Percentiles rank a stretch among this genome's conserved stretches.
Conservation (phyloP, 2,888 invertebrate species). For the Luperina nickerlii region DNA sequence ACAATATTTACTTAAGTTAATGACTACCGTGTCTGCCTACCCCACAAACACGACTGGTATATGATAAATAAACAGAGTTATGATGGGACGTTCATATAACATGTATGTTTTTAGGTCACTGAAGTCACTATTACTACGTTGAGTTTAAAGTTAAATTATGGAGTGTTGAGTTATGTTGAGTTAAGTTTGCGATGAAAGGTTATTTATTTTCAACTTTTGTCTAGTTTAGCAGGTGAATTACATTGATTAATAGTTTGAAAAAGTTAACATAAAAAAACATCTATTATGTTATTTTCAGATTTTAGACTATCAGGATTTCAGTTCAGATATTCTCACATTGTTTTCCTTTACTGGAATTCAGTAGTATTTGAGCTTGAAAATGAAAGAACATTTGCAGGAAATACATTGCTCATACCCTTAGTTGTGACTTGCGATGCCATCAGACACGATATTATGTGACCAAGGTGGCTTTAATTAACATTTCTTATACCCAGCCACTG, state of each 20-base stretch:
- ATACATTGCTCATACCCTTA: neutral
- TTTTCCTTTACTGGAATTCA: neutral
- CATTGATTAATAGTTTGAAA: neutral
- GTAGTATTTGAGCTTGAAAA: neutral
- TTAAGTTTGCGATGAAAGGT: neutral
- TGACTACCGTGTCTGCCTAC: slow-evolving; percentile 27
- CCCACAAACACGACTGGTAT: slow-evolving; percentile 4
- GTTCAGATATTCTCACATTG: neutral
- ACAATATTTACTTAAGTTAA: slow-evolving; percentile 47
- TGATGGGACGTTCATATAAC: slow-evolving; percentile 1
- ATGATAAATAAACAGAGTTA: slow-evolving; percentile 31
- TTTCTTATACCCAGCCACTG: too few species aligned
- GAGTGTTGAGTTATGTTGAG: neutral
- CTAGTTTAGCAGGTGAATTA: neutral
- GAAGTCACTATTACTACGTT: slow-evolving; percentile 12
- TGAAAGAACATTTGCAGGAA: neutral
- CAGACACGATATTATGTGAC: neutral
- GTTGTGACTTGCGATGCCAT: neutral
- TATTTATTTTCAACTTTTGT: neutral
- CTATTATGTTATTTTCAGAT: neutral
- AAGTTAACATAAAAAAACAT: neutral
- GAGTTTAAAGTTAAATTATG: slow-evolving; percentile 26
- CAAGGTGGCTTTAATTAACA: too few species aligned
- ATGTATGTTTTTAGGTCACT: slow-evolving; percentile 11
- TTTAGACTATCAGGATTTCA: neutral